Percentiles rank a stretch among this genome's conserved stretches.
Evolutionary conservation across 1,140 invertebrate genomes (phyloP).

Genomic region (Aphidius ervi): DNA sequence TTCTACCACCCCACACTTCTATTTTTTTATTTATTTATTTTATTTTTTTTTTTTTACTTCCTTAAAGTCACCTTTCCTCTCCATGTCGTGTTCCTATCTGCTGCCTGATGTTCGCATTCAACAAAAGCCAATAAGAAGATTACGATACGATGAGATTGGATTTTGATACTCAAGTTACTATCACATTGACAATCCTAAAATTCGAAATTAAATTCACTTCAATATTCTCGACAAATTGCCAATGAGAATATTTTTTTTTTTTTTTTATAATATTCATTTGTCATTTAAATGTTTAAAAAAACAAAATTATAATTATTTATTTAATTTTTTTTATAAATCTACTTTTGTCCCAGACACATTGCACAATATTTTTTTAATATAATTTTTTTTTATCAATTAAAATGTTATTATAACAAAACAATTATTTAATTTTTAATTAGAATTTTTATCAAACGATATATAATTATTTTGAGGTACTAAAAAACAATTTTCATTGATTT

Average conservation of each 20-base stretch:
- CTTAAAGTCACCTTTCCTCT: background rate
- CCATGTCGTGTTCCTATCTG: background rate
- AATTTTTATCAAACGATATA: too few relatives aligned
- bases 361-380: too few relatives aligned
- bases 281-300: too few relatives aligned
- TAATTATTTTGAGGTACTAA: too few relatives aligned
- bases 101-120: background rate
- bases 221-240: slow-evolving; percentile 22
- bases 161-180: slow-evolving; percentile 24
- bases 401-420: too few relatives aligned
- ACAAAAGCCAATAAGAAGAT: slow-evolving; percentile 21
- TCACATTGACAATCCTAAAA: slow-evolving; percentile 12
- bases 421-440: too few relatives aligned
- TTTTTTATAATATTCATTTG: too few relatives aligned
- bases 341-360: too few relatives aligned
- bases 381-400: too few relatives aligned
- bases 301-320: too few relatives aligned
- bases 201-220: slow-evolving; percentile 23
- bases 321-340: too few relatives aligned
- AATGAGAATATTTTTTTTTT: background rate
- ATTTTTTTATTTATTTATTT: background rate
- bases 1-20: background rate
- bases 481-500: too few relatives aligned
- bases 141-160: slow-evolving; percentile 21
- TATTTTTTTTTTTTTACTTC: background rate